phyloP scores from a whole-genome alignment of 1,140 invertebrate species.

The Chelonus insularis region DNA sequence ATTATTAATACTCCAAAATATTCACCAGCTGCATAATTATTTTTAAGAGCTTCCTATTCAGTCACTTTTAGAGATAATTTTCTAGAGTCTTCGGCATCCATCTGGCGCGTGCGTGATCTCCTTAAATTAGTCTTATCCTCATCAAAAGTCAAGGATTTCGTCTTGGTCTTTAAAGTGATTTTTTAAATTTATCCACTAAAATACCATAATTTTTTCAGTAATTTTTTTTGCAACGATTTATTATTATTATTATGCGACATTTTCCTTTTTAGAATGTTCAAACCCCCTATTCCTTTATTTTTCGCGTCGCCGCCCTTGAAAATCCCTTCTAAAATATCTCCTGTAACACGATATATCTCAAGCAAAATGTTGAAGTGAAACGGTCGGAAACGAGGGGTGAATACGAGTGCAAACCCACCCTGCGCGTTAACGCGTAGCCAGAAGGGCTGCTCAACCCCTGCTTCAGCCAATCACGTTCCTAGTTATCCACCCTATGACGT shows the following conservation, averaged over 20 bases:
- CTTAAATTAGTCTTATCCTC: conserved; percentile 47
- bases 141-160: neutral
- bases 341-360: conserved; percentile 25
- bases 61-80: conserved; percentile 23
- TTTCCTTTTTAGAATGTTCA: neutral
- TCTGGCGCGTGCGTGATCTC: conserved; percentile 59
- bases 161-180: neutral
- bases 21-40: conserved; percentile 40
- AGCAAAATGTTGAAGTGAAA: conserved; percentile 27
- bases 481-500: conserved; percentile 51
- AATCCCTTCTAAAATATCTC: neutral
- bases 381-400: conserved; percentile 14
- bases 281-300: neutral
- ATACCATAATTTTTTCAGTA: neutral
- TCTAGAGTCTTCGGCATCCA: conserved; percentile 44
- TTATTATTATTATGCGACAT: neutral
- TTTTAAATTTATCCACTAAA: neutral
- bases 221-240: neutral
- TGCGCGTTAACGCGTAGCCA: conserved; percentile 21
- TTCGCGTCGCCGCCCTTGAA: neutral
- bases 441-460: conserved; percentile 25
- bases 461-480: conserved; percentile 42
- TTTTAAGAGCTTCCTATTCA: conserved; percentile 30
- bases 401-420: conserved; percentile 1
- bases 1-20: neutral